Evolutionary conservation across 2,888 invertebrate species (phyloP), one percentile per base, ranked within the genome.

Genomic region (Crematogaster levior): DNA sequence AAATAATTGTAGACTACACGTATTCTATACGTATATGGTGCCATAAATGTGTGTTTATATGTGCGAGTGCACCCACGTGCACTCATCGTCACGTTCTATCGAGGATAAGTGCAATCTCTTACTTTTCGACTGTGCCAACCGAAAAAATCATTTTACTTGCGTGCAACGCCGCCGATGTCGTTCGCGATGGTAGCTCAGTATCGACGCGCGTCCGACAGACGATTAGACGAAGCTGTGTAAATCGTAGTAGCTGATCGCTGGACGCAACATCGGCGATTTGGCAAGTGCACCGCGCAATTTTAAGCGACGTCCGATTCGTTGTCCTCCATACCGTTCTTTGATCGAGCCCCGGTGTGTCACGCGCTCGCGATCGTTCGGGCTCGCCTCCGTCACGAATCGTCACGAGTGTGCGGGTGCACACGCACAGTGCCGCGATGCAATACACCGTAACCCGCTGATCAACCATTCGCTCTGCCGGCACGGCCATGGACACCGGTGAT

Each of bases 121-220:
- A 18, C 18, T 58, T 58, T 4, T n/a, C 58, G 4, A 58, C 18
- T 30, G 7, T 18, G 58, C 18, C 27, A 58, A 18, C 18, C 7
- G 7, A 60, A 6, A 60, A 2, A 34, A 5, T 60, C n/a, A 40
- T 34, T 10, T n/a, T 10, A 60, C n/a, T 60, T n/a, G 6, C 34
- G n/a, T n/a, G 34, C 18, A 60, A 10, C 60, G 34, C 30, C 60
- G 60, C 10, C n/a, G 60, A 37, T 18, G 48, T 24, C 61, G 74
- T 30, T 61, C 74, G 74, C 48, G 12, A 21, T 12, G 24, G n/a
- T 4, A 10, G n/a, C 3, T n/a, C 18, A 74, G 30, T 60, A 73
- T 73, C 72, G 72, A 73, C 72, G 58, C 72, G 72, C 21, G 5
- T 58, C 30, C 30, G 43, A 7, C 21, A n/a, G n/a, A n/a, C n/a